These are phyloP conservation scores for Erpornis zantholeuca DNA, from an alignment of 2,113 vertebrate species.

Conservation along the genomic window DNA sequence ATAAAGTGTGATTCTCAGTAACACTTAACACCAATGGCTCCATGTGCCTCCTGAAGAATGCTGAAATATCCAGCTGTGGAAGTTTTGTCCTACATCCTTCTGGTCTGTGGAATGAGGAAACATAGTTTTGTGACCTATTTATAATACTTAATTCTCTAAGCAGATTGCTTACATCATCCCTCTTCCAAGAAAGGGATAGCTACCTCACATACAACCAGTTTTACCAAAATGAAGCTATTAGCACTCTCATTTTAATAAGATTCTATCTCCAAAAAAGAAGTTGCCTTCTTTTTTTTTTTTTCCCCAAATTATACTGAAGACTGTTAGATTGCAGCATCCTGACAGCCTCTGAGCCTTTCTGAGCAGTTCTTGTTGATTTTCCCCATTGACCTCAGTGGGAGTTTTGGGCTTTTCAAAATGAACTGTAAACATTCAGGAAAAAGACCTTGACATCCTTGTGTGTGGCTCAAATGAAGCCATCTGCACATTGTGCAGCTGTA, in stretches of 20 bases:
- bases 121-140: background rate
- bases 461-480: constrained; percentile 19
- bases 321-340: background rate
- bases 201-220: background rate
- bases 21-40: background rate
- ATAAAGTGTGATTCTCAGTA: background rate
- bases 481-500: background rate
- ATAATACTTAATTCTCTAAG: background rate
- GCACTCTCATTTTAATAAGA: background rate
- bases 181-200: background rate
- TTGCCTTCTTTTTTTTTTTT: background rate
- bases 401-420: constrained; percentile 20
- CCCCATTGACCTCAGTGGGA: background rate
- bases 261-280: background rate
- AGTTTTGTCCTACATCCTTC: background rate
- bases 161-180: background rate
- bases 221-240: background rate
- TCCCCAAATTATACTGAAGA: background rate
- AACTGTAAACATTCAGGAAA: background rate
- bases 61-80: background rate
- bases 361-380: constrained; percentile 20
- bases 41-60: background rate
- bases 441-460: background rate
- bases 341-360: background rate
- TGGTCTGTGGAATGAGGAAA: background rate